Evolutionary conservation across 2,113 vertebrate genomes (phyloP).

Genomic region (Nematolebias whitei): DNA sequence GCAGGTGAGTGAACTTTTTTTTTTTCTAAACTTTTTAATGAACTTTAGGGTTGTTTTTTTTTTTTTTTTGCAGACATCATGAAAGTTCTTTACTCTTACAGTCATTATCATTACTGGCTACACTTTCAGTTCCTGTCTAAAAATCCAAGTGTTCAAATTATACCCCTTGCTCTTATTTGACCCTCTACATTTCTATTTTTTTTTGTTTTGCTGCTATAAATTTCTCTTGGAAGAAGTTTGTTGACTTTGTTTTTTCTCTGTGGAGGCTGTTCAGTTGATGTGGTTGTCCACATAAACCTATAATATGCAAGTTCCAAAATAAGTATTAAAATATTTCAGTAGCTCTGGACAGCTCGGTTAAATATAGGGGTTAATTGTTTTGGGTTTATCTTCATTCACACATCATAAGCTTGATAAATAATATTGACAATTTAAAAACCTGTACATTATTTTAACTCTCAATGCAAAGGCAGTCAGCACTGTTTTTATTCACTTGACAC

Average conservation of each 20-base stretch:
- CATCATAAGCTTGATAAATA: too few relatives aligned
- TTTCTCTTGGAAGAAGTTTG: too few relatives aligned
- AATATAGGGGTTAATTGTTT: not conserved
- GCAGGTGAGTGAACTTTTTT: conserved; percentile 71
- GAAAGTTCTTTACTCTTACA: conserved; percentile 8
- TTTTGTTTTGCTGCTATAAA: too few relatives aligned
- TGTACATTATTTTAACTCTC: too few relatives aligned
- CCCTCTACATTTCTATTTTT: too few relatives aligned
- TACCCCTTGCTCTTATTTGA: too few relatives aligned
- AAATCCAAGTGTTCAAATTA: too few relatives aligned
- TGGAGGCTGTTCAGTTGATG: not conserved
- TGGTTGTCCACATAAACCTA: not conserved
- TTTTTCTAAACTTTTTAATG: conserved; percentile 11
- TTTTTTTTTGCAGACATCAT: not conserved
- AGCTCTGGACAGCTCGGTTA: not conserved
- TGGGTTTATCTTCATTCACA: not conserved
- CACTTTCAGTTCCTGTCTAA: too few relatives aligned
- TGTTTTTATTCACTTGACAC: not conserved
- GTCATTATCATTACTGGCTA: conserved; percentile 14
- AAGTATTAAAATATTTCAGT: too few relatives aligned
- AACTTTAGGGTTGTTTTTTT: conserved; percentile 7
- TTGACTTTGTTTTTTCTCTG: not conserved
- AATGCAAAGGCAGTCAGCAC: not conserved
- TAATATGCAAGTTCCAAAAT: too few relatives aligned
- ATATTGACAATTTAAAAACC: too few relatives aligned